These are phyloP conservation scores for Strix occidentalis DNA, from an alignment of 2,797 vertebrate genomes.

Conservation along the genomic window DNA sequence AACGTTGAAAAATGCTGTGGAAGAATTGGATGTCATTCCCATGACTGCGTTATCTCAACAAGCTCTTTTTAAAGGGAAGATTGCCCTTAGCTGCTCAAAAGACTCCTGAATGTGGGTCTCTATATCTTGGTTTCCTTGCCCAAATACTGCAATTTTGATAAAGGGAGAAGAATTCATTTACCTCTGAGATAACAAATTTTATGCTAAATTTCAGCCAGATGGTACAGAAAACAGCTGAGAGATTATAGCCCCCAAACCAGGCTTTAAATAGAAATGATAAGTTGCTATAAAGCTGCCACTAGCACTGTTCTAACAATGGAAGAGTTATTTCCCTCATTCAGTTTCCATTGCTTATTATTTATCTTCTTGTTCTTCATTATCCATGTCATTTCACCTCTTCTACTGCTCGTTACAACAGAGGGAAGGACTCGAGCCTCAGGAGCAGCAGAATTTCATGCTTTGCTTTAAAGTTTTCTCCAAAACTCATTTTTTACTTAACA, in stretches of 20 bases:
- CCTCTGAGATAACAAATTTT: slow-evolving; percentile 50
- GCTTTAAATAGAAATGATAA: slow-evolving; percentile 44
- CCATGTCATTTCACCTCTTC: neutral
- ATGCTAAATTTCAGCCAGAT: slow-evolving; percentile 52
- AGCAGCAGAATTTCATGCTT: neutral
- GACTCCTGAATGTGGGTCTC: neutral
- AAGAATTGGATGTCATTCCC: accelerated
- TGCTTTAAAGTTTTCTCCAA: neutral
- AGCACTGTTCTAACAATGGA: neutral
- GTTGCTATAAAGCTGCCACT: slow-evolving; percentile 16
- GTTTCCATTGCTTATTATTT: neutral
- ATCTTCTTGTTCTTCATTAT: neutral
- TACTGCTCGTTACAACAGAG: neutral
- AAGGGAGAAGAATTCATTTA: slow-evolving; percentile 21
- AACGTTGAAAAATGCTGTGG: accelerated
- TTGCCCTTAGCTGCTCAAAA: neutral
- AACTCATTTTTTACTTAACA: neutral
- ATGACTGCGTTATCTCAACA: neutral
- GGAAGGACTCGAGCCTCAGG: neutral
- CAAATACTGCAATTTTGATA: neutral
- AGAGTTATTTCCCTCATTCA: slow-evolving; percentile 28
- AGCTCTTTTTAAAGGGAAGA: neutral
- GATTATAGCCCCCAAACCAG: slow-evolving; percentile 37
- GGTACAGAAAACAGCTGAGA: slow-evolving; percentile 42
- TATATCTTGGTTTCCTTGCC: neutral